Conservation (phyloP, 2,113 vertebrate species). For the Ranitomeya variabilis region DNA sequence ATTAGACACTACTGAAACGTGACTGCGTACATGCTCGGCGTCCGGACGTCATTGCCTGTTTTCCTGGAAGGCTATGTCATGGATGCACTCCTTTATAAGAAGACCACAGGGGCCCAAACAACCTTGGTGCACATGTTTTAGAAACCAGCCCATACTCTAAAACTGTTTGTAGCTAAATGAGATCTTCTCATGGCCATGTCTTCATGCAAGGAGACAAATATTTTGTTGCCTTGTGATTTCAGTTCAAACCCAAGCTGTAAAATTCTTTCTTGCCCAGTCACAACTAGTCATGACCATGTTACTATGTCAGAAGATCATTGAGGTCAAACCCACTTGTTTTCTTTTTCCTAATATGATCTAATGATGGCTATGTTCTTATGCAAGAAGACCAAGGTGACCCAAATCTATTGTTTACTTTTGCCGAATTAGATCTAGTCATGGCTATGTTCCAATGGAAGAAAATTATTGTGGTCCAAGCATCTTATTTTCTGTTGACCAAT, state of each 20-base stretch:
- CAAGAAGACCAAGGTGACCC: no score
- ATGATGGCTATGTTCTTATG: no score
- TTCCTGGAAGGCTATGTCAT: neutral
- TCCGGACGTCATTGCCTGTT: neutral
- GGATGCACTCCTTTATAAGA: neutral
- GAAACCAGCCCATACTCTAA: neutral
- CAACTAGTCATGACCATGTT: no score
- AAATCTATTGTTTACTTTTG: no score
- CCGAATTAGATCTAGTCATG: neutral
- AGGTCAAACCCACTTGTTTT: no score
- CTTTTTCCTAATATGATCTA: no score
- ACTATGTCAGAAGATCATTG: no score
- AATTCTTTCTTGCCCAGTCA: no score
- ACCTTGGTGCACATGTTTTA: neutral
- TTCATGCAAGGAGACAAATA: neutral
- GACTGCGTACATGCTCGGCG: neutral
- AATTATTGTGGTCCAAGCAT: neutral
- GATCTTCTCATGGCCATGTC: neutral
- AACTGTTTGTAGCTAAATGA: neutral
- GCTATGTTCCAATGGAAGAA: neutral
- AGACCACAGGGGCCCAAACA: neutral
- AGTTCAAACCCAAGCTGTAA: no score
- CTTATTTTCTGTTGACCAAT: neutral
- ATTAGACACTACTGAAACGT: neutral
- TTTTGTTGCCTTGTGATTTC: no score